These are phyloP conservation scores for Eilema griseolum DNA, from an alignment of 2,888 invertebrate genomes.

Conservation along the genomic window DNA sequence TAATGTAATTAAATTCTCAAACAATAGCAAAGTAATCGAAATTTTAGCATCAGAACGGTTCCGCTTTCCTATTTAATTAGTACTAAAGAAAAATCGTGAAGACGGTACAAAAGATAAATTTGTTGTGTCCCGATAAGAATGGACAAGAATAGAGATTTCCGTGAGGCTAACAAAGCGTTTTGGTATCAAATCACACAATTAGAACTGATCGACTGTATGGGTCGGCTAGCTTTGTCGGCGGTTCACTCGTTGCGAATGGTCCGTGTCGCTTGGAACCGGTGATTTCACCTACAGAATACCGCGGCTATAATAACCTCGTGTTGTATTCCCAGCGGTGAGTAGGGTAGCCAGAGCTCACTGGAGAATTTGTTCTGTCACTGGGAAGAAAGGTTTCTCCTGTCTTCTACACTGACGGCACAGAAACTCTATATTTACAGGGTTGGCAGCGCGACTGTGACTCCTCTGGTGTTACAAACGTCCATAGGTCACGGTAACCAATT, in stretches of 20 bases:
- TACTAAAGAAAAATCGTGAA: slow-evolving; percentile 53
- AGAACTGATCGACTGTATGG: slow-evolving; percentile 81
- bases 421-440: no score
- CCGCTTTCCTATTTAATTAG: slow-evolving; percentile 68
- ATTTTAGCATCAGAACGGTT: slow-evolving; percentile 42
- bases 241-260: slow-evolving; percentile 70
- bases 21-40: slow-evolving; percentile 5
- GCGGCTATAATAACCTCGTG: no score
- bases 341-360: no score
- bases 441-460: no score
- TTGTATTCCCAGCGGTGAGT: no score
- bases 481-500: no score
- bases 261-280: slow-evolving; percentile 58
- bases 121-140: slow-evolving; percentile 77
- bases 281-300: no score
- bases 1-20: background rate
- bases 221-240: slow-evolving; percentile 81
- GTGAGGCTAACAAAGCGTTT: slow-evolving; percentile 82
- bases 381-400: no score
- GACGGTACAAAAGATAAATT: slow-evolving; percentile 79
- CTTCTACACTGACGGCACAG: no score
- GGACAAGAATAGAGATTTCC: slow-evolving; percentile 81
- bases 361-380: no score
- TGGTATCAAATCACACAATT: slow-evolving; percentile 86
- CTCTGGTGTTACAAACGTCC: no score